Conservation (phyloP, 2,113 vertebrate genomes). For the Chrysochloris asiatica region DNA sequence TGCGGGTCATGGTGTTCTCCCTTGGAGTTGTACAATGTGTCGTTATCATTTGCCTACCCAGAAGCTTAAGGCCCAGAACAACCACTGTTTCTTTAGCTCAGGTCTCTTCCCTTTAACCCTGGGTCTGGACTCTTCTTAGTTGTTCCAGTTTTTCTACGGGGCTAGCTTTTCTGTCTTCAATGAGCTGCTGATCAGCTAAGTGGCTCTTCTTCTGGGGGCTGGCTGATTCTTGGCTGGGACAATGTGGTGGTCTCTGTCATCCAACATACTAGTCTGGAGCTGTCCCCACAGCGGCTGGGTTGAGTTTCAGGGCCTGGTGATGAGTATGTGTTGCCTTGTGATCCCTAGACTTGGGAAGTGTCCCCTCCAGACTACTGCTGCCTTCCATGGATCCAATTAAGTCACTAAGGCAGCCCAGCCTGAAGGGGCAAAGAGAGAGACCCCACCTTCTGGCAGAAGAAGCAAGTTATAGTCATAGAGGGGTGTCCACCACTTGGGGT, state of each 20-base stretch:
- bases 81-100: neutral
- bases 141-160: neutral
- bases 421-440: neutral
- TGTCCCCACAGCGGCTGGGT: neutral
- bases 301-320: neutral
- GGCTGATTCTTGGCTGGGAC: neutral
- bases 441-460: neutral
- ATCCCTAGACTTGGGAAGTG: neutral
- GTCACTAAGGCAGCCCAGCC: neutral
- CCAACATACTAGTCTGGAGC: neutral
- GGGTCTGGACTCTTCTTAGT: neutral
- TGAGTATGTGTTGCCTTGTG: neutral
- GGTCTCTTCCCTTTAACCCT: rapidly evolving
- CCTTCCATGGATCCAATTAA: neutral
- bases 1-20: too few species aligned
- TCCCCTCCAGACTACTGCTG: neutral
- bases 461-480: too few species aligned
- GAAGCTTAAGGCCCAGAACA: neutral
- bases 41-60: too few species aligned
- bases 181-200: neutral
- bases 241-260: neutral
- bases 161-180: neutral
- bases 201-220: neutral
- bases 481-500: too few species aligned
- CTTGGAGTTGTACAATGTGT: neutral